A percentile compares a stretch with the other conserved stretches of the same genome.
Conservation (phyloP, 2,797 vertebrate genomes). For the Selene dorsalis region DNA sequence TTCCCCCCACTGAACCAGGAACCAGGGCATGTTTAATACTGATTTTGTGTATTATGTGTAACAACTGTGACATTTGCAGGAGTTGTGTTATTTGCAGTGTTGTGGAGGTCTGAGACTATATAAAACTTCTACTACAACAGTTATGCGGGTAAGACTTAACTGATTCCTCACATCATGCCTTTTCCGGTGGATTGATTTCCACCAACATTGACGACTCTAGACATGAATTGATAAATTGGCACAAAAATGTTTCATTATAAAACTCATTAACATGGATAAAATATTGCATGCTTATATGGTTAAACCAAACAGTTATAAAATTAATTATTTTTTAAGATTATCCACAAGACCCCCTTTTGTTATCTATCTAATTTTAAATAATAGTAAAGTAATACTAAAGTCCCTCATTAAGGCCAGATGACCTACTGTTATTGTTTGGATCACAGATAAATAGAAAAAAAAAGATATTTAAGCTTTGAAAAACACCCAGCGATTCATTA, state of each 20-base stretch:
- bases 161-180: conserved; percentile 84
- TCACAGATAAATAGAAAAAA: neutral
- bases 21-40: conserved; percentile 56
- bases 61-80: conserved; percentile 85
- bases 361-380: neutral
- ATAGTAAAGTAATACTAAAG: neutral
- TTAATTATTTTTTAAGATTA: neutral
- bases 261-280: conserved; percentile 19
- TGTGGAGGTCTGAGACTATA: conserved; percentile 85
- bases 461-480: neutral
- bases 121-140: conserved; percentile 84
- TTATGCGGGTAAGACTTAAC: conserved; percentile 86
- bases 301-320: neutral
- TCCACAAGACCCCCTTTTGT: neutral
- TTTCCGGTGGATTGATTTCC: conserved; percentile 64
- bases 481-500: neutral
- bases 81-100: conserved; percentile 85
- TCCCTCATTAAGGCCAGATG: too few species aligned
- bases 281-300: conserved; percentile 61
- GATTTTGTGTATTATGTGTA: conserved; percentile 76
- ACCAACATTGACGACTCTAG: conserved; percentile 15
- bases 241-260: conserved; percentile 10
- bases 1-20: conserved; percentile 42
- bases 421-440: conserved; percentile 10
- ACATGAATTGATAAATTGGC: conserved; percentile 24